These are phyloP conservation scores for Andrena chrysosceles DNA, from an alignment of 2,888 invertebrate genomes.

Conservation along the genomic window DNA sequence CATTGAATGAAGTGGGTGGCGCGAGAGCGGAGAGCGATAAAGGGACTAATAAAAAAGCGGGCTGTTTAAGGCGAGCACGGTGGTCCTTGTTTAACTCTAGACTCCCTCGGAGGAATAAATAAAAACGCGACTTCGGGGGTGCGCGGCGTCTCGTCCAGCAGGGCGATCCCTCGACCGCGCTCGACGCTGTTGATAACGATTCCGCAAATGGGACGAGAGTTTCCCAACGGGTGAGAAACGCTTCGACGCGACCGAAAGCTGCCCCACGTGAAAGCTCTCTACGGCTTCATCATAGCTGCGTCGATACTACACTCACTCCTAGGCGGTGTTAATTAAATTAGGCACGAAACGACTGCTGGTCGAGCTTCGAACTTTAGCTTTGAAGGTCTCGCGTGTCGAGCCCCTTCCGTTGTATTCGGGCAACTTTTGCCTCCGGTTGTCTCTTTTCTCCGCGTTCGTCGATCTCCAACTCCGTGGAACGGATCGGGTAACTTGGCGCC, in stretches of 20 bases:
- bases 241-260: slow-evolving; percentile 27
- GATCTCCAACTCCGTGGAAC: slow-evolving; percentile 23
- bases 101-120: slow-evolving; percentile 1
- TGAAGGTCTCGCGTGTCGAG: slow-evolving; percentile 49
- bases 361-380: slow-evolving; percentile 58
- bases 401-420: slow-evolving; percentile 42
- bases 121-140: slow-evolving; percentile 18
- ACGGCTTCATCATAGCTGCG: slow-evolving; percentile 63
- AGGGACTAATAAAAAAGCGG: slow-evolving; percentile 54
- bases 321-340: slow-evolving; percentile 72
- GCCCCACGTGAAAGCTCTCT: slow-evolving; percentile 48
- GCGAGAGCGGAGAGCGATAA: slow-evolving; percentile 68
- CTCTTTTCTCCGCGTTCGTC: slow-evolving; percentile 33
- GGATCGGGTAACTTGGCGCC: slow-evolving; percentile 19
- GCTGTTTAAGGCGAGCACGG: slow-evolving; percentile 61
- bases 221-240: background rate
- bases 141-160: background rate
- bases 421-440: slow-evolving; percentile 37
- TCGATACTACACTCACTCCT: slow-evolving; percentile 57
- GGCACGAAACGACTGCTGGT: slow-evolving; percentile 49
- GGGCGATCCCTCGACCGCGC: background rate
- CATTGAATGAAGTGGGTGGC: slow-evolving; percentile 84
- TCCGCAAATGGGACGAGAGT: background rate
- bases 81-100: slow-evolving; percentile 69
- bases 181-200: background rate